phyloP scores from a whole-genome alignment of 2,797 vertebrate species.

The Micrastur ruficollis region DNA sequence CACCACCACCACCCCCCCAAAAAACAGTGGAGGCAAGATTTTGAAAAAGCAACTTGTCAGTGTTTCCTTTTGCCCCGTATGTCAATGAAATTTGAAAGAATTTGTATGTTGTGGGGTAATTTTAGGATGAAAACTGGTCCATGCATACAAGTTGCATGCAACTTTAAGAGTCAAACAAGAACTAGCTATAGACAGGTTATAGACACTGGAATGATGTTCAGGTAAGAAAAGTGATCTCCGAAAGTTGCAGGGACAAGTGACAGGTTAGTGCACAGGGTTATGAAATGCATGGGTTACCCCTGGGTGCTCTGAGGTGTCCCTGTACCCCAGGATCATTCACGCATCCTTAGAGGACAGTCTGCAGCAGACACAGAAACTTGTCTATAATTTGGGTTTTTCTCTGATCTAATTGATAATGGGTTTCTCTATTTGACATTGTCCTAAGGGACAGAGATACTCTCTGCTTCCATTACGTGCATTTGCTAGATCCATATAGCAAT shows the following conservation, averaged over 20 bases:
- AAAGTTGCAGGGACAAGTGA: background rate
- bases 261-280: background rate
- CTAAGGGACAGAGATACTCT: background rate
- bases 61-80: background rate
- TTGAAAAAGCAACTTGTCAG: background rate
- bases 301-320: background rate
- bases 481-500: background rate
- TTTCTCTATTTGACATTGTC: background rate
- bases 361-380: background rate
- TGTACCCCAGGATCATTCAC: background rate
- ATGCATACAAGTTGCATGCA: background rate
- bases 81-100: background rate
- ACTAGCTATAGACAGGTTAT: background rate
- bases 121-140: background rate
- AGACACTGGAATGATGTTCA: background rate
- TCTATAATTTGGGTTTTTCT: background rate
- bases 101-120: background rate
- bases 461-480: background rate
- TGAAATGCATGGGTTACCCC: background rate
- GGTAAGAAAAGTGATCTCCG: background rate
- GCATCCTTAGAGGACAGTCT: background rate
- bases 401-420: background rate
- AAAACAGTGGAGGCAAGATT: background rate
- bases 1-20: too few relatives aligned
- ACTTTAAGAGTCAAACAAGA: background rate